phyloP scores from a whole-genome alignment of 2,888 invertebrate species.

The Apotomis capreana region DNA sequence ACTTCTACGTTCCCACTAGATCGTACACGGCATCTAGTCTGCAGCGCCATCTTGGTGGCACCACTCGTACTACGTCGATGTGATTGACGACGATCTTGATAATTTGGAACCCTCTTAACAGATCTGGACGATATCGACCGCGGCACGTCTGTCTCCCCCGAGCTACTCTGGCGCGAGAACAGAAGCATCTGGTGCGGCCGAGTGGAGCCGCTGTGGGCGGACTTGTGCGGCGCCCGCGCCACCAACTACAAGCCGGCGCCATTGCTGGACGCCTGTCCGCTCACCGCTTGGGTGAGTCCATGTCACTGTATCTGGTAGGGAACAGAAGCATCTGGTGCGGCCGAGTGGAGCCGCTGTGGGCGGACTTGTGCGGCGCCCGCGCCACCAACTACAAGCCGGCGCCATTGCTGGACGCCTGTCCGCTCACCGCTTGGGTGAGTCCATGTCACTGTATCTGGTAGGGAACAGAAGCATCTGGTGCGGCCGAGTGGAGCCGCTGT shows the following conservation, averaged over 20 bases:
- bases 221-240: constrained; percentile 93
- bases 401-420: constrained; percentile 93
- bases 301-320: constrained; percentile 67
- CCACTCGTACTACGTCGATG: too few species aligned
- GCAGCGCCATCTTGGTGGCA: too few species aligned
- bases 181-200: constrained; percentile 94
- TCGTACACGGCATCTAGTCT: too few species aligned
- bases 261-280: constrained; percentile 92
- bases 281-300: constrained; percentile 89
- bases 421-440: constrained; percentile 91
- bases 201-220: constrained; percentile 96
- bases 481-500: constrained; percentile 93
- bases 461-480: constrained; percentile 96
- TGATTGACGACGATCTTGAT: background rate
- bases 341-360: constrained; percentile 95
- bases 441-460: too few species aligned
- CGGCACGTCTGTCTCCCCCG: constrained; percentile 72
- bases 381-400: constrained; percentile 90
- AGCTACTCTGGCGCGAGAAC: constrained; percentile 91
- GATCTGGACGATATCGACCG: constrained; percentile 83
- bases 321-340: constrained; percentile 95
- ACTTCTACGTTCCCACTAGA: too few species aligned
- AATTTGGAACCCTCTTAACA: constrained; percentile 47
- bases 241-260: constrained; percentile 90
- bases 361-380: constrained; percentile 87